Percentiles rank a stretch among this genome's conserved stretches.
phyloP scores from a whole-genome alignment of 2,797 vertebrate species.

The Epinephelus coioides region DNA sequence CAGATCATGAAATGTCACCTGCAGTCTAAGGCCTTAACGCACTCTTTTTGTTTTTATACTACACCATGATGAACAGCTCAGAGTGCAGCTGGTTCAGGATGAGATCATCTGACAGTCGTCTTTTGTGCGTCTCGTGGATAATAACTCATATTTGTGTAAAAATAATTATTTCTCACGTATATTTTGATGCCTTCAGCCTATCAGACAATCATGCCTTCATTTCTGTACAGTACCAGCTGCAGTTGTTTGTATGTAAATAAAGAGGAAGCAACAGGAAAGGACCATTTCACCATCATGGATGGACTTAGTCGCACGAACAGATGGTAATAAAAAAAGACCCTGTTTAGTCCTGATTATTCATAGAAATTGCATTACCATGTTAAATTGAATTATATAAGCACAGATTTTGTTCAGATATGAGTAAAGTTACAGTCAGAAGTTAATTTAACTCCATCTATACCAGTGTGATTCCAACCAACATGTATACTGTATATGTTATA shows the following conservation, averaged over 20 bases:
- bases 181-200: constrained; percentile 4
- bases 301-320: constrained; percentile 27
- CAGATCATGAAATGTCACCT: constrained; percentile 22
- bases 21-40: constrained; percentile 29
- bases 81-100: constrained; percentile 37
- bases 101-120: constrained; percentile 24
- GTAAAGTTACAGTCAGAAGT: constrained; percentile 40
- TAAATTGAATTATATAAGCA: constrained; percentile 40
- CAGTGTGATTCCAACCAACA: constrained; percentile 20
- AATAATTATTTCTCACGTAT: constrained; percentile 33
- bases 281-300: constrained; percentile 32
- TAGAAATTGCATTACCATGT: constrained; percentile 24
- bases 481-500: constrained; percentile 24
- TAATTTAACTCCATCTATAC: constrained; percentile 31
- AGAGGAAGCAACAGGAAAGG: constrained; percentile 43
- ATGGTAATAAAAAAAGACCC: constrained; percentile 41
- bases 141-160: constrained; percentile 32
- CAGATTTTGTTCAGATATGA: constrained; percentile 45
- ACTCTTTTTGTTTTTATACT: constrained; percentile 2
- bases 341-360: constrained; percentile 52
- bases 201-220: constrained; percentile 30
- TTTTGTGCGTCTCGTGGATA: constrained; percentile 46
- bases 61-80: constrained; percentile 23
- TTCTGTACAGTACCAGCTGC: constrained; percentile 78
- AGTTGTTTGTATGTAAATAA: constrained; percentile 65